phyloP scores from a whole-genome alignment of 2,888 invertebrate species.

The Tricholauxania praeusta region DNA sequence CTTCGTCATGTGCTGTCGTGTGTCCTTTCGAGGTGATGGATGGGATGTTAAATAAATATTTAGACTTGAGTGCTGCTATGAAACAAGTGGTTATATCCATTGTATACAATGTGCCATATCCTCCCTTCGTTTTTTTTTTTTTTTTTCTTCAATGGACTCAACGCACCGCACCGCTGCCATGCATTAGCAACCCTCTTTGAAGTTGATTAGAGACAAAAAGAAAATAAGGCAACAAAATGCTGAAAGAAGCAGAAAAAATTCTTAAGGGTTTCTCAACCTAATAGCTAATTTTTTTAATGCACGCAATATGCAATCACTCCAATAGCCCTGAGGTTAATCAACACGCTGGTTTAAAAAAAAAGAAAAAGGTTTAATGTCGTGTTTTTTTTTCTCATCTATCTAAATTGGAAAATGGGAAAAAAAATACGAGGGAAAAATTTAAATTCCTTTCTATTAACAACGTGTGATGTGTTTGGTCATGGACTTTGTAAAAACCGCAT shows the following conservation, averaged over 20 bases:
- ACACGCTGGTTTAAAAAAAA: not conserved
- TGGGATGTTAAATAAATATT: slow-evolving; percentile 17
- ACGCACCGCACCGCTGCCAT: not conserved
- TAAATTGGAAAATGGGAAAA: slow-evolving; percentile 5
- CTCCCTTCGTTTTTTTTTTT: not conserved
- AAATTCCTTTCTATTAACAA: not conserved
- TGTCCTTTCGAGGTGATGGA: slow-evolving; percentile 13
- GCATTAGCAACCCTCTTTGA: not conserved
- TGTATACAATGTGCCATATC: no score
- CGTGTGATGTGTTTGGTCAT: not conserved
- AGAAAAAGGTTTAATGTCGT: no score
- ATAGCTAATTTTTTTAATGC: slow-evolving; percentile 1
- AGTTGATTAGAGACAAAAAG: not conserved
- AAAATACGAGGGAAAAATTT: not conserved
- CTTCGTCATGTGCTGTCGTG: no score
- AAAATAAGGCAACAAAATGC: not conserved
- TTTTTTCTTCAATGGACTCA: not conserved
- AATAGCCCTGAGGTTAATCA: slow-evolving; percentile 4
- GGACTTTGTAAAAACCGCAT: not conserved
- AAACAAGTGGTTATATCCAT: not conserved
- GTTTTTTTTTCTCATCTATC: not conserved
- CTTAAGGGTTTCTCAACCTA: not conserved
- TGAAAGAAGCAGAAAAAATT: no score
- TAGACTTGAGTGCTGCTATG: slow-evolving; percentile 11
- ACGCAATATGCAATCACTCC: slow-evolving; percentile 1